phyloP scores from a whole-genome alignment of 1,140 invertebrate genomes.

The Trichonephila clavipes region DNA sequence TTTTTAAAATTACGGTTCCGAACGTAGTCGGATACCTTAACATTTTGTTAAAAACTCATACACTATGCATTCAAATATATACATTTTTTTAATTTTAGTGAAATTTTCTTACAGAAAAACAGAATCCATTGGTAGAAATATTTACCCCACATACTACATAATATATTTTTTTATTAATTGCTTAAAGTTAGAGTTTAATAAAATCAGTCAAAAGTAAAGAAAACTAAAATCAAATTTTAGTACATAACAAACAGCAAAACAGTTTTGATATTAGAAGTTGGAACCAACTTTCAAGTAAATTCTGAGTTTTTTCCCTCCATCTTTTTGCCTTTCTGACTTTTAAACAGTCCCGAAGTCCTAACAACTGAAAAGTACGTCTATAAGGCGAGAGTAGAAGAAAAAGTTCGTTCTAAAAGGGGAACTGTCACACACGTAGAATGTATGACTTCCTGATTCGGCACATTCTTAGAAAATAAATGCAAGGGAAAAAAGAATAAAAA shows the following conservation, averaged over 20 bases:
- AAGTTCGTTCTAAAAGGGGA: neutral
- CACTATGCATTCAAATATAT: no score
- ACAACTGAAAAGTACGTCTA: neutral
- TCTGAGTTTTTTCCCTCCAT: neutral
- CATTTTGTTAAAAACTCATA: no score
- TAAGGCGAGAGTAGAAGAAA: neutral
- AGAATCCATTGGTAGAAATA: no score
- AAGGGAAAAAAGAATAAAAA: neutral
- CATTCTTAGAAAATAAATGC: neutral
- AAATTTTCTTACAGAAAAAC: no score
- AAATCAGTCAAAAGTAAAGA: no score
- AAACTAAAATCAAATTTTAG: no score
- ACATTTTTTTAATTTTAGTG: no score
- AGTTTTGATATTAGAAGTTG: fast-evolving
- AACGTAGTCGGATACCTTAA: no score
- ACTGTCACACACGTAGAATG: neutral
- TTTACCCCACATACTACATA: no score
- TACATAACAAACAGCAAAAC: neutral
- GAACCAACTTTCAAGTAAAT: neutral
- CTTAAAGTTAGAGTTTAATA: no score
- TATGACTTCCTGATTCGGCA: constrained; percentile 2
- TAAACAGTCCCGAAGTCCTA: neutral
- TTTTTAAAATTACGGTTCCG: no score
- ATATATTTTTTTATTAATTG: no score
- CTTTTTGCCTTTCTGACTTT: neutral